Base-by-base conservation (phyloP, 2,888 invertebrate species). In the Sinopyrophorus schimmeli region DNA sequence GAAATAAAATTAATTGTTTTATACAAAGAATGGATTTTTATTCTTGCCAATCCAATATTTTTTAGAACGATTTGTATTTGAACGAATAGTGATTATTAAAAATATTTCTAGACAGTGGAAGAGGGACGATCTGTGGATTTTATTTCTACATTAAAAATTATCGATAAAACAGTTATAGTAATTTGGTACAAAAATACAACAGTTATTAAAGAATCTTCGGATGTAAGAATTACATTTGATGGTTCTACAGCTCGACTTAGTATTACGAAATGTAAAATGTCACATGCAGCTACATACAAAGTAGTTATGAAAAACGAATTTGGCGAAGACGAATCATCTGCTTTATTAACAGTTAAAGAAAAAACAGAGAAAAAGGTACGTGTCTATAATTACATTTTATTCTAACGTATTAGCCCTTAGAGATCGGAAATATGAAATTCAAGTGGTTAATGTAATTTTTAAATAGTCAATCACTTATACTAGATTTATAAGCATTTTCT, bases 251-350 rank as follows among this genome's bases (percentile, higher is more conserved):
- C 91, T 7, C 84, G 86, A 53, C 75, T 96, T 5, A 85, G 84
- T 51, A 89, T 96, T 58, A 83, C 82, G 56, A 82, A 81, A 63
- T 86, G 88, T 28, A 82, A 86, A 40, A 73, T 77, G 28, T 88
- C 89, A 65, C 85, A 86, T 68, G 79, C 85, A 3, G 92, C 92
- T 26, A 84, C 83, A 35, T 95, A 93, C 74, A 87, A 84, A 66
- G 84, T 94, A 27, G 84, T 92, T 15, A 88, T 96, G 40, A 86
- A 83, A 66, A 98, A 97, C 71, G 92, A 94, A 70, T 86, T 84
- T 62, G 98, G 98, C 35, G 87, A 89, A 69, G 94, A 92, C 61
- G 89, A 92, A 67, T 89, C 90, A 1, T 83, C 84, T 28, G 91
- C 95, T 31, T 86, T 89, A 64, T 79, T 99, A 47, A 89, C 87